Conservation (phyloP, 2,888 invertebrate genomes). For the Xylocampa areola region DNA sequence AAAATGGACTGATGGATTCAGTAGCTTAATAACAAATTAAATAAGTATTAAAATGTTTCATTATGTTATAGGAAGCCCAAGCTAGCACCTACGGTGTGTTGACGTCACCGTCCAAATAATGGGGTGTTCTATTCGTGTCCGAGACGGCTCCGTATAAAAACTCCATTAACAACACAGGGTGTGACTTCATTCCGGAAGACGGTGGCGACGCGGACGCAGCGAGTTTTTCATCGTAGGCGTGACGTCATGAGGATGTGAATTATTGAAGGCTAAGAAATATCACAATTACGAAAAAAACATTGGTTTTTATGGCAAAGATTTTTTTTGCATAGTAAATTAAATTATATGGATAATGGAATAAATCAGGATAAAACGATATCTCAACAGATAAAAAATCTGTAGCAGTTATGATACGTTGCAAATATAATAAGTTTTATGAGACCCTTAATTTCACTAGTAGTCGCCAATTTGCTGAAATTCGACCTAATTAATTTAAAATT, state of each 20-base stretch:
- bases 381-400: too few relatives aligned
- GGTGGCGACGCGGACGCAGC: slow-evolving; percentile 9
- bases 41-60: not conserved
- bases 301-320: slow-evolving; percentile 30
- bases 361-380: too few relatives aligned
- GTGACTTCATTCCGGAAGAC: slow-evolving; percentile 50
- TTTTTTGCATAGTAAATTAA: slow-evolving; percentile 38
- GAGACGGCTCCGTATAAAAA: slow-evolving; percentile 21
- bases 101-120: slow-evolving; percentile 9
- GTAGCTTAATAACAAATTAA: too few relatives aligned
- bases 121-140: slow-evolving; percentile 8
- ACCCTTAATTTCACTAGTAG: too few relatives aligned
- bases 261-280: slow-evolving; percentile 24
- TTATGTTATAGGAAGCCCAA: not conserved
- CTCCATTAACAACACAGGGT: slow-evolving; percentile 41
- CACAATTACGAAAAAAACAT: slow-evolving; percentile 20
- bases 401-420: too few relatives aligned
- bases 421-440: too few relatives aligned
- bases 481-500: too few relatives aligned
- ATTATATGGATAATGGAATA: too few relatives aligned
- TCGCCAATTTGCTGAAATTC: too few relatives aligned
- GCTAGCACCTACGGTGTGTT: too few relatives aligned
- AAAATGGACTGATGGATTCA: too few relatives aligned
- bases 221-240: slow-evolving; percentile 38
- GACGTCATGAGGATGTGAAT: slow-evolving; percentile 41